Conservation (phyloP, 2,888 invertebrate species). For the Tolmerus cingulatus region DNA sequence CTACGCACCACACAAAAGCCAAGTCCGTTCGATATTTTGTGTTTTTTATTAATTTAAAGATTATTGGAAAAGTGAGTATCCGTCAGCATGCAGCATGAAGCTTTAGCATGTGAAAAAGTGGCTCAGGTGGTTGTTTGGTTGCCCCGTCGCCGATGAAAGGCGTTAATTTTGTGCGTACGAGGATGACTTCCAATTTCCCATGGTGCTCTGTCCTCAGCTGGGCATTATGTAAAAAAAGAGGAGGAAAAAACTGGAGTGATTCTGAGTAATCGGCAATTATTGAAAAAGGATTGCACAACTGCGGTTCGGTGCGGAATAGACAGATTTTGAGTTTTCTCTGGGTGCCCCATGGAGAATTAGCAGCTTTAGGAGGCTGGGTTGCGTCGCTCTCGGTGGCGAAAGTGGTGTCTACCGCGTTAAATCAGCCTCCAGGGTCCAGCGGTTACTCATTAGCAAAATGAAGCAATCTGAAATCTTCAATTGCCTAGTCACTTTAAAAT, state of each 20-base stretch:
- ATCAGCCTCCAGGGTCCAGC: neutral
- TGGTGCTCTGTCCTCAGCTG: neutral
- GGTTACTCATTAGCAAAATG: neutral
- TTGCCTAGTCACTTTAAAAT: neutral
- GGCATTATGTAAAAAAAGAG: neutral
- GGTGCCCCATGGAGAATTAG: neutral
- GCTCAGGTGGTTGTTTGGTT: neutral
- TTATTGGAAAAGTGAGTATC: neutral
- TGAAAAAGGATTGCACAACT: neutral
- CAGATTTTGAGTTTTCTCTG: neutral
- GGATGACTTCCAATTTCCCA: neutral
- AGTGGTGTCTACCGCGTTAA: neutral
- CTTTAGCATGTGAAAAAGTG: neutral
- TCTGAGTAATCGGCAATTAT: neutral
- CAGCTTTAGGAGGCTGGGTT: neutral
- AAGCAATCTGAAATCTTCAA: neutral
- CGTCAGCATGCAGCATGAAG: neutral
- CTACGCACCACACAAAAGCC: neutral
- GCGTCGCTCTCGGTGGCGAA: neutral
- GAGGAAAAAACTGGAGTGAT: neutral
- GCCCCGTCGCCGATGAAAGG: neutral
- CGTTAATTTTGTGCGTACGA: neutral
- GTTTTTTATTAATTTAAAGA: neutral
- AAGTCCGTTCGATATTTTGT: neutral
- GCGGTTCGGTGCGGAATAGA: neutral